phyloP scores from a whole-genome alignment of 2,113 vertebrate genomes.

The Parotia lawesii region DNA sequence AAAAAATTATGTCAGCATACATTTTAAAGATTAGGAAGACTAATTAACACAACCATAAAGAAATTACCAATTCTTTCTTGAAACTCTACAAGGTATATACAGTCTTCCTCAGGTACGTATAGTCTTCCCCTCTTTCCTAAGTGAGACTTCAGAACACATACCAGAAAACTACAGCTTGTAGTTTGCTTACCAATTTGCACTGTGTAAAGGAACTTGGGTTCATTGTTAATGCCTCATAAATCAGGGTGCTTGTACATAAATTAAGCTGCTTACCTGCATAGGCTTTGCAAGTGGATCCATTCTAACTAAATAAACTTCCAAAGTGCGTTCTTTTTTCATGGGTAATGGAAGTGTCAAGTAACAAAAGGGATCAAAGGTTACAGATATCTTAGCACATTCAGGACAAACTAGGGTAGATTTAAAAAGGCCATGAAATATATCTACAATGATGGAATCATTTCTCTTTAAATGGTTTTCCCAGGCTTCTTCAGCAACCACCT shows the following conservation, averaged over 20 bases:
- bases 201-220: background rate
- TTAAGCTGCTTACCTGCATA: constrained; percentile 81
- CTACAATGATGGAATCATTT: constrained; percentile 98
- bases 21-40: background rate
- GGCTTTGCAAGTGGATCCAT: constrained; percentile 91
- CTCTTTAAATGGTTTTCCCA: constrained; percentile 98
- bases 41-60: background rate
- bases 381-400: constrained; percentile 92
- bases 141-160: background rate
- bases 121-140: background rate
- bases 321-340: constrained; percentile 95
- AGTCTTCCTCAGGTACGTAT: background rate
- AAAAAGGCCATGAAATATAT: constrained; percentile 99
- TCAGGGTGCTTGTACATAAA: background rate
- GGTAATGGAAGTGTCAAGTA: constrained; percentile 95
- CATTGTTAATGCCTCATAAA: background rate
- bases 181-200: background rate
- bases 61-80: background rate
- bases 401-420: constrained; percentile 98
- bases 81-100: background rate
- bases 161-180: background rate
- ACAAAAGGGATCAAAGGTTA: constrained; percentile 98
- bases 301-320: constrained; percentile 94
- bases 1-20: background rate
- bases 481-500: constrained; percentile 98